phyloP scores from a whole-genome alignment of 2,888 invertebrate genomes.

The Pseudococcus viburni region DNA sequence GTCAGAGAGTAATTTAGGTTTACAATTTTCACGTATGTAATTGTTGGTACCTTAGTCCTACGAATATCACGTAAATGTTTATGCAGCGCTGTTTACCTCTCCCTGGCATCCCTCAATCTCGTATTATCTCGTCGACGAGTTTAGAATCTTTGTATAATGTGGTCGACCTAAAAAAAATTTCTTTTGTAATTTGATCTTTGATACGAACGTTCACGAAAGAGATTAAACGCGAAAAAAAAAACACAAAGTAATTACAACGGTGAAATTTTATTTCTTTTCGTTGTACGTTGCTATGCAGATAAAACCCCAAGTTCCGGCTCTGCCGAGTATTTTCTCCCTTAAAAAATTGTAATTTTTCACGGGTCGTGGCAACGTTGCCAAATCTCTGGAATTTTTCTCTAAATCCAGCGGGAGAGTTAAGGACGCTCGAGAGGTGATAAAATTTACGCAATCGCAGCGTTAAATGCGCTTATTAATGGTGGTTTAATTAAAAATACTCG shows the following conservation, averaged over 20 bases:
- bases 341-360: conserved; percentile 28
- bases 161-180: conserved; percentile 43
- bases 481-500: conserved; percentile 12
- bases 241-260: conserved; percentile 28
- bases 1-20: not conserved
- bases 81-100: not conserved
- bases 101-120: not conserved
- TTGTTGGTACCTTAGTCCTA: not conserved
- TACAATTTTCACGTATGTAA: conserved; percentile 6
- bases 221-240: conserved; percentile 14
- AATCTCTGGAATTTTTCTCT: not conserved
- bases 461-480: conserved; percentile 31
- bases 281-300: not conserved
- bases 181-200: conserved; percentile 56
- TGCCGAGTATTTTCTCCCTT: not conserved
- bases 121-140: conserved; percentile 36
- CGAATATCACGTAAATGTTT: not conserved
- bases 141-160: conserved; percentile 10
- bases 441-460: conserved; percentile 2
- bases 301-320: not conserved
- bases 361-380: conserved; percentile 7
- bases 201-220: conserved; percentile 18
- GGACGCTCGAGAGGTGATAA: not conserved
- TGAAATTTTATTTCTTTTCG: conserved; percentile 31
- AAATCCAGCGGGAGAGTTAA: not conserved